Evolutionary conservation across 2,797 vertebrate genomes (phyloP).

Genomic region (Hippopotamyrus pictus): DNA sequence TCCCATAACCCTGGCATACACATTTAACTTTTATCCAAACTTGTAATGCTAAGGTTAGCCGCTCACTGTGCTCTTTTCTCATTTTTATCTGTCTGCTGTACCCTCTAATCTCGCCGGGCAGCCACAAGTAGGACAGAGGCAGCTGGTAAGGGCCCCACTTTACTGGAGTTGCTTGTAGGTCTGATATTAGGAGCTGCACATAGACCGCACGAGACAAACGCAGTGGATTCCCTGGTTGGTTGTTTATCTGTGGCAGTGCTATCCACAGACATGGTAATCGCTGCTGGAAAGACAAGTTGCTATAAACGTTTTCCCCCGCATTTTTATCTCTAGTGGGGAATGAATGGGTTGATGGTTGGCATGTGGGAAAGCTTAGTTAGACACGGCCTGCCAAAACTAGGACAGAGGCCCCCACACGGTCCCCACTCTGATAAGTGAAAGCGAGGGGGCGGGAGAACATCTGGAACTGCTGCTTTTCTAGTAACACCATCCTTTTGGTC

Average conservation of each 20-base stretch:
- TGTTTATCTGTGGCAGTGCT: conserved; percentile 28
- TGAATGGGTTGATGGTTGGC: conserved; percentile 58
- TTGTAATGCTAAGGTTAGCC: neutral
- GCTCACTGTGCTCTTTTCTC: neutral
- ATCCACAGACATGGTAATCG: conserved; percentile 61
- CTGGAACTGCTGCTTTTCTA: neutral
- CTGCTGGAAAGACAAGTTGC: conserved; percentile 47
- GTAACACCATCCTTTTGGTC: conserved; percentile 6
- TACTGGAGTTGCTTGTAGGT: neutral
- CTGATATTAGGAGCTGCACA: neutral
- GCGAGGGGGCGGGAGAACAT: conserved; percentile 21
- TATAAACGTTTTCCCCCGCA: conserved; percentile 46
- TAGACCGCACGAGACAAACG: conserved; percentile 38
- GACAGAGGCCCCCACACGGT: conserved; percentile 47
- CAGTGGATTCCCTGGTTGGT: neutral
- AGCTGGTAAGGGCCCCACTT: neutral
- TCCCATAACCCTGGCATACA: neutral
- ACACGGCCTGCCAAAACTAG: conserved; percentile 54
- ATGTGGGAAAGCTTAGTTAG: conserved; percentile 59
- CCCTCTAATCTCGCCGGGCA: neutral
- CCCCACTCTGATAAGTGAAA: conserved; percentile 50
- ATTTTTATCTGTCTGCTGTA: conserved; percentile 18
- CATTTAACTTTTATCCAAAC: neutral
- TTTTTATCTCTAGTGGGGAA: conserved; percentile 52
- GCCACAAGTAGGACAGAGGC: neutral